These are phyloP conservation scores for Drosophila phalerata DNA, from an alignment of 2,888 invertebrate genomes.

Conservation along the genomic window DNA sequence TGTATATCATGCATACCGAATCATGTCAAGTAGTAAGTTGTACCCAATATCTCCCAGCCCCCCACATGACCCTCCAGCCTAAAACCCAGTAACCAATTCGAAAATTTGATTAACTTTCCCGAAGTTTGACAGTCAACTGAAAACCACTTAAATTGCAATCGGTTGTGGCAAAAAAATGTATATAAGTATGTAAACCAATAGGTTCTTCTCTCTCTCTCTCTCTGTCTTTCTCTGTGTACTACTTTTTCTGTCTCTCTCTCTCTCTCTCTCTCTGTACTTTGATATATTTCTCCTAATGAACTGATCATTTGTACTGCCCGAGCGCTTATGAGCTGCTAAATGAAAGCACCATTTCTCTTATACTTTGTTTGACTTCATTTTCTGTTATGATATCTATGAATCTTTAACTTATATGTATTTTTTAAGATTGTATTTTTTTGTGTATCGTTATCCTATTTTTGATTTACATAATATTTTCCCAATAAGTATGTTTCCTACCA, in stretches of 20 bases:
- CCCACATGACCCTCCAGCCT: slow-evolving; percentile 34
- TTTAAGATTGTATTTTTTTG: slow-evolving; percentile 32
- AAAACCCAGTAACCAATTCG: slow-evolving; percentile 20
- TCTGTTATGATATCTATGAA: slow-evolving; percentile 40
- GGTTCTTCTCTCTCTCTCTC: slow-evolving; percentile 30
- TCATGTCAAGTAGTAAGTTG: slow-evolving; percentile 76
- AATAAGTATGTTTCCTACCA: slow-evolving; percentile 39
- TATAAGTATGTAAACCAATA: slow-evolving; percentile 25
- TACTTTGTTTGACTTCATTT: slow-evolving; percentile 39
- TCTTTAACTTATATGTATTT: slow-evolving; percentile 34
- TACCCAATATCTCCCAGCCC: slow-evolving; percentile 55
- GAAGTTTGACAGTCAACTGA: slow-evolving; percentile 62
- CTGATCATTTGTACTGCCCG: slow-evolving; percentile 46
- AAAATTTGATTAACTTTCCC: slow-evolving; percentile 81
- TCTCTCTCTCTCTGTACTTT: slow-evolving; percentile 24
- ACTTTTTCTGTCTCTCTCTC: slow-evolving; percentile 29
- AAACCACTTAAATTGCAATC: slow-evolving; percentile 75
- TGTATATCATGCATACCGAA: slow-evolving; percentile 54
- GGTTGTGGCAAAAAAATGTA: slow-evolving; percentile 50
- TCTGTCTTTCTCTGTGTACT: slow-evolving; percentile 36
- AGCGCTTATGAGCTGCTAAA: slow-evolving; percentile 62
- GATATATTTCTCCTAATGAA: slow-evolving; percentile 36
- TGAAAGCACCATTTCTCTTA: slow-evolving; percentile 59
- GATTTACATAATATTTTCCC: slow-evolving; percentile 39
- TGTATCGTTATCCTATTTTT: slow-evolving; percentile 6